Base-by-base conservation (phyloP, 1,140 invertebrate genomes). In the Pseudomyrmex concolor region DNA sequence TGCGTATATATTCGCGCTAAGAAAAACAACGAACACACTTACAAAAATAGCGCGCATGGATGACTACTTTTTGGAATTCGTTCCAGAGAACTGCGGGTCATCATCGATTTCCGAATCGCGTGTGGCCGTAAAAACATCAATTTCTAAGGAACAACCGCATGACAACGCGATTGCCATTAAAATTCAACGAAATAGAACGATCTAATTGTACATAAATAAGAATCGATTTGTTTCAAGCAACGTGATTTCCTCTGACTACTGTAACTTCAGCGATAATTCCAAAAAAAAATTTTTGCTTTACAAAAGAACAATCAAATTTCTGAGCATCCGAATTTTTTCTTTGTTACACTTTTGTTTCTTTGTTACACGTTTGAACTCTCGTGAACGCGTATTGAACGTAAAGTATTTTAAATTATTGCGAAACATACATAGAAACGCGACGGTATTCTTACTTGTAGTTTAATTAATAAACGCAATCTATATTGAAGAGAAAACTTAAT, bases 81-180 rank as follows among this genome's bases (percentile, higher is more conserved):
- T 64, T 45, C 34, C 34, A 64, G 63, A 9, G 10, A 45, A 64
- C 34, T 64, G 63, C 63, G 15, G 25, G 34, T 34, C 34, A n/a
- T n/a, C n/a, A 64, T 64, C n/a, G 63, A 64, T 64, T 64, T 64
- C 10, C 63, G 63, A 45, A 64, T 64, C n/a, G 63, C n/a, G 15
- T 45, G n/a, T 64, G 5, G 5, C 5, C 5, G 5, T 34, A 34
- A 34, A 64, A 64, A 64, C 43, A 64, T 45, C 63, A 64, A 64
- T 64, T 64, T 64, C 12, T 64, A 3, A n/a, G 3, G n/a, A 64
- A 10, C 3, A 45, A 45, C 9, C 10, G 34, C 63, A 43, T 64
- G n/a, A 45, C 22, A 64, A 64, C 34, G 25, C 8, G 12, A 64
- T 17, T 64, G 43, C 15, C n/a, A 9, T 64, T 64, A 64, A 64